Conservation (phyloP, 2,113 vertebrate species). For the Rhynchopsitta pachyrhyncha region DNA sequence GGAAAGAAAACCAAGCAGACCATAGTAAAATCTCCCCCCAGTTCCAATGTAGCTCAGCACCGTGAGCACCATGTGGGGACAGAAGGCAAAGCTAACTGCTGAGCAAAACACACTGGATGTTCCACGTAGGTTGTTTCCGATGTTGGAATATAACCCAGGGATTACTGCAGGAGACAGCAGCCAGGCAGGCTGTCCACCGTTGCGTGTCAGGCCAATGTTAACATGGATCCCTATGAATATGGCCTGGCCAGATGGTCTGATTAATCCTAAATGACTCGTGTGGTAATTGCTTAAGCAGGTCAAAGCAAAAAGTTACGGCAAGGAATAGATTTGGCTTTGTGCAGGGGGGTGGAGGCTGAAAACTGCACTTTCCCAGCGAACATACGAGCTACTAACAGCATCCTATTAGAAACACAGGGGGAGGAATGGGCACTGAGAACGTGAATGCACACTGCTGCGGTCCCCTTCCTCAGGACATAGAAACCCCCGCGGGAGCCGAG, state of each 20-base stretch:
- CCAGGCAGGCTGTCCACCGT: background rate
- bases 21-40: rapidly evolving
- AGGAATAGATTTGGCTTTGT: background rate
- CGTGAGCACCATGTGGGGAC: background rate
- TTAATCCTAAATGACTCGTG: background rate
- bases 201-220: background rate
- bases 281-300: background rate
- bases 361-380: background rate
- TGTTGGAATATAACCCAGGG: background rate
- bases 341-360: background rate
- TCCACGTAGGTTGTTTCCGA: background rate
- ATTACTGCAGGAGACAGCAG: background rate
- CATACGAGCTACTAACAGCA: background rate
- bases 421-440: rapidly evolving
- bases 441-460: background rate
- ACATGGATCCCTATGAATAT: rapidly evolving
- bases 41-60: background rate
- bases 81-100: background rate
- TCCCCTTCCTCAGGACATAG: background rate
- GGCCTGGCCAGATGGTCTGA: background rate
- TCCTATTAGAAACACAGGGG: background rate
- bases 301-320: background rate
- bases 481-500: background rate
- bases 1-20: background rate
- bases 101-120: background rate